Base-by-base conservation (phyloP, 2,888 invertebrate genomes). In the Cataglyphis cursor region DNA sequence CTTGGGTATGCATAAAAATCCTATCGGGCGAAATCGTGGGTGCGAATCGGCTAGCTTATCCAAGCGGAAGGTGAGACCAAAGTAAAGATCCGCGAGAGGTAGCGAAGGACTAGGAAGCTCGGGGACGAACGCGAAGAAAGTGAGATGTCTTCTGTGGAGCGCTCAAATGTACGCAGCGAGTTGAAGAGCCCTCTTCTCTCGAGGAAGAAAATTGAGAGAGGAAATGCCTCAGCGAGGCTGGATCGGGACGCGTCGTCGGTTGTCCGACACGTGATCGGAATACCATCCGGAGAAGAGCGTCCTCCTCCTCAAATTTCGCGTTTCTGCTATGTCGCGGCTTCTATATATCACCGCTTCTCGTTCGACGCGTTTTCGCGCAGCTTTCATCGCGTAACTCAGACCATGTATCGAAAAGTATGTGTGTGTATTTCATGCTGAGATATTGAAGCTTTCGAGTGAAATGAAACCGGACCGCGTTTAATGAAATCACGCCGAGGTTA, bases 261-360 rank as follows among this genome's bases (percentile, higher is more conserved):
- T 92, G 90, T 90, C 84, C 83, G 86, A 90, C 90, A 81, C 93
- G 94, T 94, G 94, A 93, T 91, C 89, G 83, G 93, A 93, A 94
- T 93, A 90, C 88, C 8, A 51, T 51, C 59, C 83, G 76, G 82
- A 51, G 48, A 18, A 44, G 51, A 51, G 51, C n/a, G 38, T 65
- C 38, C 21, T 70, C 82, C 83, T 68, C 70, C 84, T 75, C 62
- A 83, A 74, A 81, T 65, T 85, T 78, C 65, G 83, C 87, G 84
- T 88, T 86, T 89, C 89, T 41, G 10, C 41, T 3, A 41, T 83
- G 80, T 83, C 83, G 68, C 81, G n/a, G n/a, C n/a, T n/a, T n/a
- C n/a, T n/a, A 82, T 51, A 85, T 88, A 87, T 88, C 87, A 87
- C 68, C 84, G 84, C 31, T 59, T 82, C 87, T 86, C 87, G 87